phyloP scores from a whole-genome alignment of 2,797 vertebrate genomes.

The Chloroceryle inda region DNA sequence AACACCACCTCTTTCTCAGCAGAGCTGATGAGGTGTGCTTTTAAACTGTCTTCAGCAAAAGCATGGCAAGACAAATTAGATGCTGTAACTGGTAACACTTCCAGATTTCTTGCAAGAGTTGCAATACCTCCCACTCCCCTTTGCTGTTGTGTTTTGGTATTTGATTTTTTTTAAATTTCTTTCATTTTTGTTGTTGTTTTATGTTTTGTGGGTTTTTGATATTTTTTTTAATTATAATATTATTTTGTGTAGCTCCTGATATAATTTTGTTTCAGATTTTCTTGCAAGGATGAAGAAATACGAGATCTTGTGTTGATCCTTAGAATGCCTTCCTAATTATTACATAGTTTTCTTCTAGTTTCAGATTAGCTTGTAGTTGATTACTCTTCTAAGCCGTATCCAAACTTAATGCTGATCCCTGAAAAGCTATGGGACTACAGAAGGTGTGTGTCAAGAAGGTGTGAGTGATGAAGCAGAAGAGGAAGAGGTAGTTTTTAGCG shows the following conservation, averaged over 20 bases:
- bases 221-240: too few relatives aligned
- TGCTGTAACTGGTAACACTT: background rate
- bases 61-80: background rate
- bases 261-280: background rate
- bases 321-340: background rate
- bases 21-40: background rate
- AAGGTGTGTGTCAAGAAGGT: background rate
- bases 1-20: background rate
- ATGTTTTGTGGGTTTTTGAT: too few relatives aligned
- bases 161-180: too few relatives aligned
- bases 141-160: background rate
- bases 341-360: background rate
- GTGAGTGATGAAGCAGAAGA: background rate
- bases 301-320: background rate
- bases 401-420: background rate
- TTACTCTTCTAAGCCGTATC: background rate
- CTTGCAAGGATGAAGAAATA: background rate
- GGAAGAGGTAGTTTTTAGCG: background rate
- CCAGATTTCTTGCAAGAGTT: background rate
- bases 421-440: background rate
- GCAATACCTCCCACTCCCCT: fast-evolving
- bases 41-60: background rate
- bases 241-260: background rate
- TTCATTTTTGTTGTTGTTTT: background rate
- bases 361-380: background rate